Conservation (phyloP, 2,113 vertebrate species). For the Oreochromis tanganicae region DNA sequence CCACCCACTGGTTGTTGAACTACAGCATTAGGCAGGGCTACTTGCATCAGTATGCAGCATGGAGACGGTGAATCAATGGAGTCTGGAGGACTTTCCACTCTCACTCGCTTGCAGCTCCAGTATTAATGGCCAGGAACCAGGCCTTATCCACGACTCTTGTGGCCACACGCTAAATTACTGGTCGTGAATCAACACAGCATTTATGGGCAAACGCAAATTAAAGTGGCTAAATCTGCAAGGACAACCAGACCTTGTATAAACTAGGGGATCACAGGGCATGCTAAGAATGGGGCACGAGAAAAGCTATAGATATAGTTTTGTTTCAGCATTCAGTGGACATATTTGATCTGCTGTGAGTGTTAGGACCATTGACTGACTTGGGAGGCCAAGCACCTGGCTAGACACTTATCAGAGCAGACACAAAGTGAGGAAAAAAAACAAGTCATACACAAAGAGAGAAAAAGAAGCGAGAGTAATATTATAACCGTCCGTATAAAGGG, state of each 20-base stretch:
- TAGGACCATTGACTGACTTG: constrained; percentile 77
- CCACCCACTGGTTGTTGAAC: neutral
- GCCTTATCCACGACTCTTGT: constrained; percentile 44
- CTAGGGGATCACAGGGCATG: constrained; percentile 2
- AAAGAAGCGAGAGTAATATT: constrained; percentile 22
- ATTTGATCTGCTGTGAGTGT: constrained; percentile 20
- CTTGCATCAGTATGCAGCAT: constrained; percentile 48
- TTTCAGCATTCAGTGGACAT: constrained; percentile 12
- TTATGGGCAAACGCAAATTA: constrained; percentile 83
- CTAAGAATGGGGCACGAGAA: neutral
- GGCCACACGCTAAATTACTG: constrained; percentile 71
- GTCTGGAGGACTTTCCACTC: constrained; percentile 70
- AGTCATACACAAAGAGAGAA: neutral
- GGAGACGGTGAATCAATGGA: constrained; percentile 67
- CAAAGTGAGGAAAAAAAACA: neutral
- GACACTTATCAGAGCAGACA: constrained; percentile 57
- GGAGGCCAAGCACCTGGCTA: constrained; percentile 66
- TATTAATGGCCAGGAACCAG: constrained; percentile 74
- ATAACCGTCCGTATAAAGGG: constrained; percentile 28
- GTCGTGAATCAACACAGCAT: constrained; percentile 82
- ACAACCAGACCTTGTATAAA: constrained; percentile 77
- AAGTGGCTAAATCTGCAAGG: constrained; percentile 81
- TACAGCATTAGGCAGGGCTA: constrained; percentile 18
- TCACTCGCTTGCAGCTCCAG: constrained; percentile 61
- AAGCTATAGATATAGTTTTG: neutral